These are phyloP conservation scores for Eulemur mongoz DNA, from an alignment of 2,797 vertebrate species.

Conservation along the genomic window DNA sequence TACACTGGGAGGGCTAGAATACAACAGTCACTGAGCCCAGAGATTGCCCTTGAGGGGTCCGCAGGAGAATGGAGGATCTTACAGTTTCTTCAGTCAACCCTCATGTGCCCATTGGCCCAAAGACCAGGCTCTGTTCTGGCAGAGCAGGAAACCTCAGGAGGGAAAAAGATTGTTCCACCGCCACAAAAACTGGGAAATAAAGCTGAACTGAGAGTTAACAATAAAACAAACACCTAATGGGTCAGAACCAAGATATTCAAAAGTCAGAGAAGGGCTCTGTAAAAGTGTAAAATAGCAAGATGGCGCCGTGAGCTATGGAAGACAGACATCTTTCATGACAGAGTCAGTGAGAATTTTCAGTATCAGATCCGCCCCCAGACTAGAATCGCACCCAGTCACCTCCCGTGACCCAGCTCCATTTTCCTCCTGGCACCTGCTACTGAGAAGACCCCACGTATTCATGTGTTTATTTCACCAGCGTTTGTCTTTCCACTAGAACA, in stretches of 20 bases:
- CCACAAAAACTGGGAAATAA: neutral
- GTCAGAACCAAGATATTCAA: neutral
- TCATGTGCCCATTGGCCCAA: neutral
- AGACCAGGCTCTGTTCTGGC: neutral
- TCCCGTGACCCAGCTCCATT: too few species aligned
- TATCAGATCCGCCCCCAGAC: neutral
- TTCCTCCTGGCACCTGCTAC: neutral
- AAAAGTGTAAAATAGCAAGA: neutral
- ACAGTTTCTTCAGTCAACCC: neutral
- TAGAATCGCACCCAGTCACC: neutral
- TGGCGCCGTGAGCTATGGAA: neutral
- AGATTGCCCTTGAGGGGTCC: neutral
- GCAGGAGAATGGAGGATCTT: neutral
- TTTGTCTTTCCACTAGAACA: neutral
- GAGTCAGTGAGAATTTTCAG: neutral
- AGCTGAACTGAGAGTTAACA: neutral
- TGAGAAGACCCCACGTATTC: neutral
- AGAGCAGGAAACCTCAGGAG: neutral
- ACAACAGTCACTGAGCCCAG: neutral
- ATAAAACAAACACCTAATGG: neutral
- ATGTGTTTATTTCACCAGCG: neutral
- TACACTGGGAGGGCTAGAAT: neutral
- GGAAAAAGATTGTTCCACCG: neutral
- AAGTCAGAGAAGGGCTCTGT: neutral
- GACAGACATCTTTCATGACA: neutral